These are phyloP conservation scores for Erebia ligea DNA, from an alignment of 2,888 invertebrate species.

Conservation along the genomic window DNA sequence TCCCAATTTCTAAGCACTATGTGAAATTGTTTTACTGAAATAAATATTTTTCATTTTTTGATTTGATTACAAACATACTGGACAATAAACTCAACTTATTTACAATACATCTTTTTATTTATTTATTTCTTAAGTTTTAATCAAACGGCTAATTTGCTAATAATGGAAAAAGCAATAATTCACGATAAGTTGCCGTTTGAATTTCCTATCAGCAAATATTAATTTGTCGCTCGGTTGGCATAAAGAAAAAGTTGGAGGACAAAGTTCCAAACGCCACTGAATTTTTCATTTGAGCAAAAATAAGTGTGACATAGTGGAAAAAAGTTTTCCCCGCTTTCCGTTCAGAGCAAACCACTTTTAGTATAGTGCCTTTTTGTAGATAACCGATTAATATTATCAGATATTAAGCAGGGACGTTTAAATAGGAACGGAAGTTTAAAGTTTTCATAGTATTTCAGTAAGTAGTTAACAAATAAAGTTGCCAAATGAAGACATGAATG, in stretches of 20 bases:
- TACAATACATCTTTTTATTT: no score
- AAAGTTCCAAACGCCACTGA: slow-evolving; percentile 20
- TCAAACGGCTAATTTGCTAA: neutral
- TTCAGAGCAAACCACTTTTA: neutral
- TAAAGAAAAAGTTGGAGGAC: slow-evolving; percentile 1
- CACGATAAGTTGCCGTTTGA: slow-evolving; percentile 5
- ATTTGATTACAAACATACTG: no score
- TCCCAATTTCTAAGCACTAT: no score
- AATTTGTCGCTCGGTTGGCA: slow-evolving; percentile 4
- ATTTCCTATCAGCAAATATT: slow-evolving; percentile 4
- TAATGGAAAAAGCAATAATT: neutral
- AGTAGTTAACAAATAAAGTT: no score
- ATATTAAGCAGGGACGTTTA: no score
- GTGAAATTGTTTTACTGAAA: no score
- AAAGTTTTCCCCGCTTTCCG: neutral
- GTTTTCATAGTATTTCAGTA: neutral
- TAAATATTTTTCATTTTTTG: no score
- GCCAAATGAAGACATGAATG: no score
- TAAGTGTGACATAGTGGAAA: slow-evolving; percentile 9
- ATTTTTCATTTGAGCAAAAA: slow-evolving; percentile 26
- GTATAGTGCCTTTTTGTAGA: neutral
- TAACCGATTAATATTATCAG: neutral
- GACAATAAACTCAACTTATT: no score
- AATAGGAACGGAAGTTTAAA: no score
- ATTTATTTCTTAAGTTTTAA: no score